Evolutionary conservation across 2,797 vertebrate genomes (phyloP).

Genomic region (Lophotriccus pileatus): DNA sequence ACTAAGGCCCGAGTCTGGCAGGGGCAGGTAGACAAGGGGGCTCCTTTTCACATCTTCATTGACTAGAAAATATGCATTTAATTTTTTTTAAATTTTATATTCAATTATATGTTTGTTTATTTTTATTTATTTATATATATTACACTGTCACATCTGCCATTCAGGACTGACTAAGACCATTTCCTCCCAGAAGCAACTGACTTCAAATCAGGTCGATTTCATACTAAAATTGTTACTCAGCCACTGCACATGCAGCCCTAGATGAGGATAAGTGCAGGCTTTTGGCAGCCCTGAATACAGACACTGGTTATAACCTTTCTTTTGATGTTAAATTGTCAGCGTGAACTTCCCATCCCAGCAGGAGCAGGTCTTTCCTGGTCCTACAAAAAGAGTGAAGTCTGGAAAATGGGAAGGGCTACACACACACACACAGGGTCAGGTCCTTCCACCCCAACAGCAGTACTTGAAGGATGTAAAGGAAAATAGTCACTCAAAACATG

Average conservation of each 20-base stretch:
- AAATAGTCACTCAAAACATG: neutral
- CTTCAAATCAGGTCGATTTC: neutral
- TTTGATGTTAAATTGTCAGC: neutral
- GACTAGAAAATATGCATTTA: too few relatives aligned
- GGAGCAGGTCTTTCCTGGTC: neutral
- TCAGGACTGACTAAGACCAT: neutral
- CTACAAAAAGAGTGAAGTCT: neutral
- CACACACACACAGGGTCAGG: too few relatives aligned
- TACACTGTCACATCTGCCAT: neutral
- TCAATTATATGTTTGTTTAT: neutral
- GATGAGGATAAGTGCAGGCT: neutral
- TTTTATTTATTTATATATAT: neutral
- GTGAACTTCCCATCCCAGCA: neutral
- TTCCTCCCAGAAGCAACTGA: neutral
- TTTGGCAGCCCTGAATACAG: neutral
- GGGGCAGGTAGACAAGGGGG: accelerated
- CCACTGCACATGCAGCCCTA: neutral
- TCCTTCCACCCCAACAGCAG: neutral
- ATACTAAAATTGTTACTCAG: neutral
- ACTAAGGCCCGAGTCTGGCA: accelerated
- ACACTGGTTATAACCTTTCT: neutral
- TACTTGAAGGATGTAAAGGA: neutral
- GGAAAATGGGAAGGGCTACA: neutral
- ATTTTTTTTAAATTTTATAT: neutral
- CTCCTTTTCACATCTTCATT: neutral